Percentiles rank a stretch among this genome's conserved stretches.
These are phyloP conservation scores for Xiphophorus couchianus DNA, from an alignment of 2,113 vertebrate genomes.

Conservation along the genomic window DNA sequence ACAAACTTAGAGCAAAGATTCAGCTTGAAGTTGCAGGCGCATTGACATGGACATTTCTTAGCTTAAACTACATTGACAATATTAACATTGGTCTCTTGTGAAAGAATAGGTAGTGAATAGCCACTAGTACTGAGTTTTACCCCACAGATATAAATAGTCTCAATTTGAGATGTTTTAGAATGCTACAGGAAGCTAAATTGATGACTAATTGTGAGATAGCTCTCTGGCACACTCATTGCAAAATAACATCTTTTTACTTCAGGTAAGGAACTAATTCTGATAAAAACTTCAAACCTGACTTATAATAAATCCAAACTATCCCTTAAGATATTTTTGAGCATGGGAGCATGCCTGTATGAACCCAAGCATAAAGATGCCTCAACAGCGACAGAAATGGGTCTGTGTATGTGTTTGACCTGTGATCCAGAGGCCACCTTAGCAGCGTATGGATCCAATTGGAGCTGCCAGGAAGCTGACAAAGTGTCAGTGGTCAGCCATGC, in stretches of 20 bases:
- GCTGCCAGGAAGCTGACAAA: conserved; percentile 77
- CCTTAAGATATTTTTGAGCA: conserved; percentile 2
- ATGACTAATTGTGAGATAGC: too few species aligned
- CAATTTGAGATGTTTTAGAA: neutral
- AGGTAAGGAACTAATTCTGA: neutral
- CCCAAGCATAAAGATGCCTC: conserved; percentile 14
- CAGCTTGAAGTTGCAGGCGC: too few species aligned
- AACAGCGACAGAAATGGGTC: conserved; percentile 16
- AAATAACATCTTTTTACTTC: neutral
- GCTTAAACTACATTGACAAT: neutral
- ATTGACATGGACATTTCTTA: too few species aligned
- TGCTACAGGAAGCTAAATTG: neutral
- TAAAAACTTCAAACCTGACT: neutral
- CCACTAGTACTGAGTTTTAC: neutral
- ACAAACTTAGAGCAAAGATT: too few species aligned
- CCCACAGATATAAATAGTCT: neutral
- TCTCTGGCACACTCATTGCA: neutral
- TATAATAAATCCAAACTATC: conserved; percentile 27
- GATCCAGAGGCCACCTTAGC: conserved; percentile 62
- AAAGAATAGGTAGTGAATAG: neutral
- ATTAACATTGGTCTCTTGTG: neutral
- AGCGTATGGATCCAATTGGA: conserved; percentile 79
- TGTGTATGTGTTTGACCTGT: conserved; percentile 66
- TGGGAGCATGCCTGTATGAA: conserved; percentile 6
- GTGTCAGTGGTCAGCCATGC: conserved; percentile 76